Conservation (phyloP, 2,113 vertebrate species). For the Heliornis fulica region DNA sequence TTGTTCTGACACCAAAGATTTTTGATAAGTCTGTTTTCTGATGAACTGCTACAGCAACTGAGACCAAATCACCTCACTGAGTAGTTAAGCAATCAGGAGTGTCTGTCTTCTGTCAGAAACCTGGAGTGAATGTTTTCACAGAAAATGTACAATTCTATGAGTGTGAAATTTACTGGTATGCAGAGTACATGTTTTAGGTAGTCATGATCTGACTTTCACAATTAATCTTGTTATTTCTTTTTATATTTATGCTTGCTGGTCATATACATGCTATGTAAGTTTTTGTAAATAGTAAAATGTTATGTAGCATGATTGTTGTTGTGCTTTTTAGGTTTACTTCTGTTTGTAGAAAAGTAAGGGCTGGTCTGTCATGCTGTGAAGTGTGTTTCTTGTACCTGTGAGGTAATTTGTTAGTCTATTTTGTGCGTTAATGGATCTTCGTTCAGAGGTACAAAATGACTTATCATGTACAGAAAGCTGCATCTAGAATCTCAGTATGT, state of each 20-base stretch:
- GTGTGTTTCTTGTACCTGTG: background rate
- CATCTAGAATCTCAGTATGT: background rate
- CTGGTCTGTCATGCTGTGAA: background rate
- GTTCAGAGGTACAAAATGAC: background rate
- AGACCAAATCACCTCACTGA: background rate
- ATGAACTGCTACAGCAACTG: background rate
- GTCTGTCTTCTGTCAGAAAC: background rate
- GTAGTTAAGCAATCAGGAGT: background rate
- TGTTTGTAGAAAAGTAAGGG: background rate
- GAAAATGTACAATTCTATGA: background rate
- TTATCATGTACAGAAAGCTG: background rate
- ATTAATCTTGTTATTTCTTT: background rate
- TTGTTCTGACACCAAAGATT: background rate
- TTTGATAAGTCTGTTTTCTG: background rate
- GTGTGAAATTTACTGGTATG: background rate
- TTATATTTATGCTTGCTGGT: conserved; percentile 5
- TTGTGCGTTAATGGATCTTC: background rate
- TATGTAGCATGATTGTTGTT: background rate
- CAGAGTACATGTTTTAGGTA: background rate
- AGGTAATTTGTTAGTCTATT: background rate
- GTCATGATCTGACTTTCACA: background rate
- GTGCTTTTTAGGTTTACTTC: background rate
- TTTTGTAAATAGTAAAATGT: background rate
- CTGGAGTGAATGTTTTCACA: background rate
- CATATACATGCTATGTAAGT: background rate